These are phyloP conservation scores for Musca vetustissima DNA, from an alignment of 1,140 invertebrate genomes.

Conservation along the genomic window DNA sequence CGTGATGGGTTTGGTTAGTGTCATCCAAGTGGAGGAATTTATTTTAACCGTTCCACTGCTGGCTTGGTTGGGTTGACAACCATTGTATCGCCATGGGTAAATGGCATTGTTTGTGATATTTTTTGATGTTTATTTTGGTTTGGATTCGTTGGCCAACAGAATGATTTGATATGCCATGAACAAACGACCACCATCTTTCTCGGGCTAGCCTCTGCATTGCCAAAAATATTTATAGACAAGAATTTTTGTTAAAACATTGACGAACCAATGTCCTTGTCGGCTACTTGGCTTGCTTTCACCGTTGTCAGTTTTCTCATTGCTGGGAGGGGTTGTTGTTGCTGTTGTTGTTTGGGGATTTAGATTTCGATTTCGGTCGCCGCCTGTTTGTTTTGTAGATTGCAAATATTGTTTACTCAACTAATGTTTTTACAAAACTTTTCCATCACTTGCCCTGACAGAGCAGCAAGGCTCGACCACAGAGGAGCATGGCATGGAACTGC, in stretches of 20 bases:
- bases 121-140: constrained; percentile 13
- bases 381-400: constrained; percentile 11
- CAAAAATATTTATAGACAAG: not conserved
- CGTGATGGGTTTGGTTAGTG: not conserved
- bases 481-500: too few species aligned
- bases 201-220: not conserved
- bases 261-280: constrained; percentile 7
- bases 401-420: not conserved
- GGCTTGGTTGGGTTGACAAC: not conserved
- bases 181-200: too few species aligned
- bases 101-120: not conserved
- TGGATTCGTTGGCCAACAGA: constrained; percentile 11
- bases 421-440: constrained; percentile 7
- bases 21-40: constrained; percentile 5
- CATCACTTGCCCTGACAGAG: not conserved
- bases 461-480: not conserved
- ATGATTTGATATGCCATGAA: constrained; percentile 10
- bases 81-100: not conserved
- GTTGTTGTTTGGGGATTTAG: too few species aligned
- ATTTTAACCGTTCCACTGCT: not conserved
- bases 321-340: too few species aligned
- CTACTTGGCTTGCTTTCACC: too few species aligned
- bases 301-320: too few species aligned
- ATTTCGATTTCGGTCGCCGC: constrained; percentile 1
- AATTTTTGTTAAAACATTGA: constrained; percentile 15